Conservation (phyloP, 1,140 invertebrate genomes). For the Aphelenchoides fujianensis region DNA sequence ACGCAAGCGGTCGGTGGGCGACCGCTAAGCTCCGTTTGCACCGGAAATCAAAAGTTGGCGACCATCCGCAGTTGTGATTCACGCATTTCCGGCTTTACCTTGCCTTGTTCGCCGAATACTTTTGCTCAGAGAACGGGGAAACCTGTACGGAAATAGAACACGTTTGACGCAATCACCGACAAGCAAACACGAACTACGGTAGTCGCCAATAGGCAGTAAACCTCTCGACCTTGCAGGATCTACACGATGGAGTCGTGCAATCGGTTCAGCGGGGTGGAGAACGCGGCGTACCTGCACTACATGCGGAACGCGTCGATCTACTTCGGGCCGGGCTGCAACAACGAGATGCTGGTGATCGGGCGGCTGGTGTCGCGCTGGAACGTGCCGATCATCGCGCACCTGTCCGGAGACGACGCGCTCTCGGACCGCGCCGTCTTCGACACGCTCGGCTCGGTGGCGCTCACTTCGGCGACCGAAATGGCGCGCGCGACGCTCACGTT, state of each 20-base stretch:
- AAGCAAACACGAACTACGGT: background rate
- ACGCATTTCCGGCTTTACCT: too few relatives aligned
- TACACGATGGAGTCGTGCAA: constrained; percentile 60
- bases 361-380: constrained; percentile 56
- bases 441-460: constrained; percentile 56
- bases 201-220: background rate
- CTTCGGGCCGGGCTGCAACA: constrained; percentile 60
- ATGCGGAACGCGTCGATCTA: constrained; percentile 56
- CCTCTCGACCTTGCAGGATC: constrained; percentile 36
- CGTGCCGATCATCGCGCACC: constrained; percentile 57
- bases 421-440: constrained; percentile 54
- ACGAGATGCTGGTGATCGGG: constrained; percentile 59
- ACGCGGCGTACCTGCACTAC: constrained; percentile 59
- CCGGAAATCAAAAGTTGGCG: background rate
- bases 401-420: constrained; percentile 56
- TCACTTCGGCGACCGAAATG: constrained; percentile 60
- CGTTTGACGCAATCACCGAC: background rate
- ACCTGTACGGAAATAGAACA: background rate
- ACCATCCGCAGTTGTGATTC: background rate
- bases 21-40: too few relatives aligned
- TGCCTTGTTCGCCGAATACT: too few relatives aligned
- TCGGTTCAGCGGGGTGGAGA: constrained; percentile 55
- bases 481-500: constrained; percentile 56
- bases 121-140: too few relatives aligned
- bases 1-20: too few relatives aligned